Conservation (phyloP, 2,113 vertebrate species). For the Rhineura floridana region DNA sequence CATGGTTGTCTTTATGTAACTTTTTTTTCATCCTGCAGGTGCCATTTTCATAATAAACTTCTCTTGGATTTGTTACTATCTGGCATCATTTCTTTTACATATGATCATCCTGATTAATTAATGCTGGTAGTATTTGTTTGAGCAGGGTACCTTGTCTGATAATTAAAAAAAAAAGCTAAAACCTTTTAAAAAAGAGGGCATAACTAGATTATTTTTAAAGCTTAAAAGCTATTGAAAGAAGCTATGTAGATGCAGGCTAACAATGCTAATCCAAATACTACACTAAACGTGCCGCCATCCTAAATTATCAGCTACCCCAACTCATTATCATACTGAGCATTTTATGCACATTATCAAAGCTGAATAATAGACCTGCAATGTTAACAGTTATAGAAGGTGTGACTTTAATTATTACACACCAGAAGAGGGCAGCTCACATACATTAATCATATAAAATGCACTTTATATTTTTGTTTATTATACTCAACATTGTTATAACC, state of each 20-base stretch:
- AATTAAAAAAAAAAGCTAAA: conserved; percentile 39
- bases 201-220: conserved; percentile 69
- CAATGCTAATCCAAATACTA: conserved; percentile 87
- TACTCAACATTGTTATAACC: conserved; percentile 58
- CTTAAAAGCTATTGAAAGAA: conserved; percentile 69
- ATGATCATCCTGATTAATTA: conserved; percentile 87
- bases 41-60: conserved; percentile 99
- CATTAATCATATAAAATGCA: conserved; percentile 82
- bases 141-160: conserved; percentile 79
- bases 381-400: conserved; percentile 71
- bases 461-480: conserved; percentile 76
- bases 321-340: conserved; percentile 83
- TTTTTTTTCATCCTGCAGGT: conserved; percentile 97
- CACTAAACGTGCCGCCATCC: conserved; percentile 80
- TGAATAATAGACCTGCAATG: conserved; percentile 69
- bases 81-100: conserved; percentile 96
- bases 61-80: conserved; percentile 97
- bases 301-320: conserved; percentile 82
- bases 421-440: conserved; percentile 71
- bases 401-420: conserved; percentile 77
- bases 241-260: conserved; percentile 75
- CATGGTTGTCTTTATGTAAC: conserved; percentile 98
- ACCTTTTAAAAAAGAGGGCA: conserved; percentile 50
- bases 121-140: conserved; percentile 85
- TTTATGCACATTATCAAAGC: conserved; percentile 80